These are phyloP conservation scores for Diplodus puntazzo DNA, from an alignment of 2,797 vertebrate species.

Conservation along the genomic window DNA sequence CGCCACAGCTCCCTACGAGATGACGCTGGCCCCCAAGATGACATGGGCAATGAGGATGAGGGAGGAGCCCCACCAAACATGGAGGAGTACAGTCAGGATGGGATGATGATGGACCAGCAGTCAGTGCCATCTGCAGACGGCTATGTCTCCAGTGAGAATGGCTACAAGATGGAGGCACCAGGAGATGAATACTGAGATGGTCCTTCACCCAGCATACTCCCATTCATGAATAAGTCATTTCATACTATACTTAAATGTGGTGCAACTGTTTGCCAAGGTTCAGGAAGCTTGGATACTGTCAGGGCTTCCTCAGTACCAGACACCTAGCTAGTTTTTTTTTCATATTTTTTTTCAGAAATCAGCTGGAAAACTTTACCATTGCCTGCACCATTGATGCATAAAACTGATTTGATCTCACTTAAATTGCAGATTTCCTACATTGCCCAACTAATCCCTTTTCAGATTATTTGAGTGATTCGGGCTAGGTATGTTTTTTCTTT, in stretches of 20 bases:
- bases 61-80: constrained; percentile 65
- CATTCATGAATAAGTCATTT: constrained; percentile 21
- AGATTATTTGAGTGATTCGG: constrained; percentile 9
- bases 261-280: constrained; percentile 14
- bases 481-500: neutral
- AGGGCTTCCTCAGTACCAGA: constrained; percentile 14
- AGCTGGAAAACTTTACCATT: constrained; percentile 32
- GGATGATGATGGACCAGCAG: constrained; percentile 89
- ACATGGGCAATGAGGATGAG: constrained; percentile 78
- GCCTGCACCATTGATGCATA: constrained; percentile 17
- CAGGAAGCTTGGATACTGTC: constrained; percentile 10
- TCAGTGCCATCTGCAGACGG: constrained; percentile 87
- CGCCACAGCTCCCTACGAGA: constrained; percentile 77
- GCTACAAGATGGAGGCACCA: constrained; percentile 89
- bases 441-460: constrained; percentile 31
- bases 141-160: constrained; percentile 88
- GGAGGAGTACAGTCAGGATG: constrained; percentile 89
- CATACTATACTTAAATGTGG: constrained; percentile 27
- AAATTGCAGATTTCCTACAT: constrained; percentile 33
- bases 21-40: constrained; percentile 75
- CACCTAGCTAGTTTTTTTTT: constrained; percentile 5
- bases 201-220: neutral
- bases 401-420: constrained; percentile 9
- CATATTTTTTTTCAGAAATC: constrained; percentile 3
- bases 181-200: constrained; percentile 85